Percentiles rank a stretch among this genome's conserved stretches.
Conservation (phyloP, 2,113 vertebrate species). For the Sander lucioperca region DNA sequence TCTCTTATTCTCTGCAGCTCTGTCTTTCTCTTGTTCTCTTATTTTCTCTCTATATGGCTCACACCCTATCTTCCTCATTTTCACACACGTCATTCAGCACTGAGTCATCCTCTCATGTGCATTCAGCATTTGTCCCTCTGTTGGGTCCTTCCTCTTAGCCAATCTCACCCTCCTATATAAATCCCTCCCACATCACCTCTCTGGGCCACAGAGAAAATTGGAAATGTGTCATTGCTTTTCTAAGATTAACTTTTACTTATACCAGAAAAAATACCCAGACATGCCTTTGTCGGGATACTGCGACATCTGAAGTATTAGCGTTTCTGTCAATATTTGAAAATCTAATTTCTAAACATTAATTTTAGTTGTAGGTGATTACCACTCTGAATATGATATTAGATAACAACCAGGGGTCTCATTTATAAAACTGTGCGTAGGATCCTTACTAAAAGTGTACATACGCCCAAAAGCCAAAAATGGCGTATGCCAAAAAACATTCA, state of each 20-base stretch:
- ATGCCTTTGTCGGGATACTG: neutral
- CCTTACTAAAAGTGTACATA: too few species aligned
- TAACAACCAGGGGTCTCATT: slow-evolving; percentile 8
- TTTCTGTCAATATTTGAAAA: neutral
- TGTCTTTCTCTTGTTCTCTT: neutral
- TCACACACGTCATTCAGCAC: slow-evolving; percentile 9
- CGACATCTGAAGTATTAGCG: neutral
- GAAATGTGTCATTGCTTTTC: slow-evolving; percentile 32
- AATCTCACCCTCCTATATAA: slow-evolving; percentile 47
- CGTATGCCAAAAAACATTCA: too few species aligned
- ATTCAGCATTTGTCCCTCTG: slow-evolving; percentile 44
- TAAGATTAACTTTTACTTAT: slow-evolving; percentile 36
- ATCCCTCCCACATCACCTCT: slow-evolving; percentile 55
- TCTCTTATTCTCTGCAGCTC: neutral
- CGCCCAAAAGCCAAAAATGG: too few species aligned
- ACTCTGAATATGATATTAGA: slow-evolving; percentile 19
- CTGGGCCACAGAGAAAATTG: slow-evolving; percentile 48
- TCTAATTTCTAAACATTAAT: neutral
- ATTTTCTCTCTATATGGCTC: neutral
- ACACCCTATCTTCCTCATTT: neutral
- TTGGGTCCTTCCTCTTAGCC: slow-evolving; percentile 3
- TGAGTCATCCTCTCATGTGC: slow-evolving; percentile 55
- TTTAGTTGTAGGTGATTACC: neutral
- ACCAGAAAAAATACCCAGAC: neutral
- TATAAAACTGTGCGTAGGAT: too few species aligned